Base-by-base conservation (phyloP, 2,888 invertebrate species). In the Gnatocerus cornutus region DNA sequence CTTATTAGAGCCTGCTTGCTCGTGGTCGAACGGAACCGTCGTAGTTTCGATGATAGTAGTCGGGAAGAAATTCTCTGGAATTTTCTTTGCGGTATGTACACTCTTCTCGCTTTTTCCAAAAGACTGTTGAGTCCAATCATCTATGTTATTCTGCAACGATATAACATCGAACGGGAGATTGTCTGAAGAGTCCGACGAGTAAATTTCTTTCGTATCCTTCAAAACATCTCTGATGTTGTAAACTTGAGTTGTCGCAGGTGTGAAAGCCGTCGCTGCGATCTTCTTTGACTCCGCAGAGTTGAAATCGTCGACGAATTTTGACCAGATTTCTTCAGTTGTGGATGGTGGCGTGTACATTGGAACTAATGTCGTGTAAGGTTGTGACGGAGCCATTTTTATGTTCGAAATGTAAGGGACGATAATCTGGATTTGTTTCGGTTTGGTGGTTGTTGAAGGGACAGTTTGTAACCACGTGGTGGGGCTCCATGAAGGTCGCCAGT, bases 101-200 rank as follows among this genome's bases (percentile, higher is more conserved):
- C 10, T 85, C 76, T 72, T 86, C 87, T 68, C 85, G 83, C 16
- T 84, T 65, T 88, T 87, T 0, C 90, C 89, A 81, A 89, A 93
- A 76, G 91, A 91, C 84, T 92, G 91, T 76, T 91, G 91, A 0
- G 94, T 95, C 95, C 95, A 95, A 72, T 92, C 91, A 77, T 95
- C 93, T 65, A 95, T 95, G 75, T 92, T 94, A 75, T 93, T 92
- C 80, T 94, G 94, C 37, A 95, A 85, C 78, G 90, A 90, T 9
- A 90, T 88, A 9, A 93, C 88, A 79, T 94, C 93, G 76, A 93
- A 91, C 0, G 90, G 87, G 29, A 87, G 87, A 73, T 88, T 88
- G 48, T 83, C 78, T 0, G 37, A n/a, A 21, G n/a, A n/a, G n/a
- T 21, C 21, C 21, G 21, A 21, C 14, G 67, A 69, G 85, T 16